A percentile compares a stretch with the other conserved stretches of the same genome.
Evolutionary conservation across 1,140 invertebrate genomes (phyloP).

Genomic region (Lutraria rhynchaena): DNA sequence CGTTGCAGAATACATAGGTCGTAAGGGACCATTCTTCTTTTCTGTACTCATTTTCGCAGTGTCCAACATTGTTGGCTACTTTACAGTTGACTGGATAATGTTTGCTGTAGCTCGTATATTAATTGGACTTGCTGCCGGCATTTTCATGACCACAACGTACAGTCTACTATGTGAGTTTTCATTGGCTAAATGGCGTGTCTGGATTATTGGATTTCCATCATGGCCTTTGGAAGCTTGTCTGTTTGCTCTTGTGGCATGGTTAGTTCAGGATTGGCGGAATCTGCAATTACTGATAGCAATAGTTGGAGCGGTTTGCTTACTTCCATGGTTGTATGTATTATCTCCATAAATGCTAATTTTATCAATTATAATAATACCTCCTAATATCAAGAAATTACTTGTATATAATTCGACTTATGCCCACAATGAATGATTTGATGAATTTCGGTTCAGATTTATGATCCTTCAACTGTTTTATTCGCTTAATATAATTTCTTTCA

Average conservation of each 20-base stretch:
- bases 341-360: too few relatives aligned
- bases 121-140: conserved; percentile 48
- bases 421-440: too few relatives aligned
- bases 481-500: too few relatives aligned
- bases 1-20: conserved; percentile 45
- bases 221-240: neutral
- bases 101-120: conserved; percentile 55
- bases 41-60: conserved; percentile 13
- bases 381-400: too few relatives aligned
- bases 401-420: too few relatives aligned
- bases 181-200: conserved; percentile 25
- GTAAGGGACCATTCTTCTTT: conserved; percentile 48
- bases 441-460: too few relatives aligned
- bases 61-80: conserved; percentile 32
- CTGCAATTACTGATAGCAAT: neutral
- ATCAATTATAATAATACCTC: too few relatives aligned
- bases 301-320: neutral
- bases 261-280: conserved; percentile 11
- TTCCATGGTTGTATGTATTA: conserved; percentile 20
- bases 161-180: conserved; percentile 23
- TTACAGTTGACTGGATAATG: conserved; percentile 30
- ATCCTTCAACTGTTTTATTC: too few relatives aligned
- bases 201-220: conserved; percentile 34
- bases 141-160: conserved; percentile 28
- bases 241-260: too few relatives aligned